Conservation (phyloP, 2,797 vertebrate genomes). For the Falco columbarius region DNA sequence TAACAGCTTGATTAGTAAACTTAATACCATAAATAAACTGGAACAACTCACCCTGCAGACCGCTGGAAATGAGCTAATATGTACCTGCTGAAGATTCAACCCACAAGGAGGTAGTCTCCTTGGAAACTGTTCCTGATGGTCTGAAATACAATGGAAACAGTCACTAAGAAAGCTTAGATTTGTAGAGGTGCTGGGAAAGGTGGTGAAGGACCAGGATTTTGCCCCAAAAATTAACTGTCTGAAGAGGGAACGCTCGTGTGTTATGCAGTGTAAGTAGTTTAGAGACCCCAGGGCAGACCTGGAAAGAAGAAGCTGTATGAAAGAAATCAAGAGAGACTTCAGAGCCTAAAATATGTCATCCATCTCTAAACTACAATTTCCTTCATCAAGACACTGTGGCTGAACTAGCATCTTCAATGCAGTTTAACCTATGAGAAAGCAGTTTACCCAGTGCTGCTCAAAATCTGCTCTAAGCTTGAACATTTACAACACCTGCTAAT, state of each 20-base stretch:
- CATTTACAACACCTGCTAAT: conserved; percentile 50
- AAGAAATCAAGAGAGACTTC: neutral
- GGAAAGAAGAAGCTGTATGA: neutral
- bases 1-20: conserved; percentile 8
- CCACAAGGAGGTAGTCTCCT: conserved; percentile 44
- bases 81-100: conserved; percentile 39
- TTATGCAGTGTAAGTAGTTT: neutral
- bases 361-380: neutral
- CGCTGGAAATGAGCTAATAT: conserved; percentile 43
- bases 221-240: neutral
- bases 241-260: neutral
- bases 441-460: neutral
- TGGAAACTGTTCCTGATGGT: conserved; percentile 41
- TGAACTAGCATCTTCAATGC: neutral
- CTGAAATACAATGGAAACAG: conserved; percentile 12
- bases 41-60: conserved; percentile 17
- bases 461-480: neutral
- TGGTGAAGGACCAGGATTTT: conserved; percentile 15
- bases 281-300: neutral
- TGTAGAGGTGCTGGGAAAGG: neutral
- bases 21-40: conserved; percentile 29
- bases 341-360: neutral
- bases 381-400: neutral
- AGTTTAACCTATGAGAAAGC: neutral
- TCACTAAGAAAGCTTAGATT: neutral